A percentile compares a stretch with the other conserved stretches of the same genome.
Evolutionary conservation across 2,113 vertebrate species (phyloP).

Genomic region (Vidua chalybeata): DNA sequence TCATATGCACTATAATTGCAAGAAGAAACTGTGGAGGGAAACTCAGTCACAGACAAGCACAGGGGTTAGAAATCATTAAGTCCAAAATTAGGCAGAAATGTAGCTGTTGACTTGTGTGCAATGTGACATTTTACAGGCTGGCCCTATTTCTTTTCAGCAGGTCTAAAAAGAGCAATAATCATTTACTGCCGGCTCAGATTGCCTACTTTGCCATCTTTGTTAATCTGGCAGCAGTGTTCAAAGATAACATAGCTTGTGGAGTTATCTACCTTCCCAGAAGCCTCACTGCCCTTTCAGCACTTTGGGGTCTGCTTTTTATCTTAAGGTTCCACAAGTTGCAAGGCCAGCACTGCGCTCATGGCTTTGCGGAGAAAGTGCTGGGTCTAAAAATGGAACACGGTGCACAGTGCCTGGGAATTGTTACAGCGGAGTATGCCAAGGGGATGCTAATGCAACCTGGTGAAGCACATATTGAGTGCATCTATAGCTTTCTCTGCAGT

Average conservation of each 20-base stretch:
- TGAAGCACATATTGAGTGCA: background rate
- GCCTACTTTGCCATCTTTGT: background rate
- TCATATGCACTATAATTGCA: background rate
- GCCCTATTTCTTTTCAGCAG: background rate
- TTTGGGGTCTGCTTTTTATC: conserved; percentile 4
- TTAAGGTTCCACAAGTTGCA: conserved; percentile 3
- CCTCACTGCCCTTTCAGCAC: background rate
- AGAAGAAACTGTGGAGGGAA: background rate
- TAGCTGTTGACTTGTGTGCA: background rate
- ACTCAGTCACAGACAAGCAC: background rate
- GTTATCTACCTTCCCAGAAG: background rate
- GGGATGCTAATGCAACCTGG: background rate
- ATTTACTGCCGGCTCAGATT: background rate
- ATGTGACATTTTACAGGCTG: background rate
- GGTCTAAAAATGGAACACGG: conserved; percentile 10
- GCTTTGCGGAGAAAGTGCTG: background rate
- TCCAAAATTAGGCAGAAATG: background rate
- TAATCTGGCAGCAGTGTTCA: background rate
- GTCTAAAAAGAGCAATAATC: background rate
- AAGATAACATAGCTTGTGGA: background rate
- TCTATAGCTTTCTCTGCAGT: background rate
- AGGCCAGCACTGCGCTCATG: background rate
- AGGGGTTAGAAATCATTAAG: background rate
- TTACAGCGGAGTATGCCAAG: background rate
- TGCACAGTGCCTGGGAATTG: background rate